phyloP scores from a whole-genome alignment of 2,113 vertebrate species.

The Passer domesticus region DNA sequence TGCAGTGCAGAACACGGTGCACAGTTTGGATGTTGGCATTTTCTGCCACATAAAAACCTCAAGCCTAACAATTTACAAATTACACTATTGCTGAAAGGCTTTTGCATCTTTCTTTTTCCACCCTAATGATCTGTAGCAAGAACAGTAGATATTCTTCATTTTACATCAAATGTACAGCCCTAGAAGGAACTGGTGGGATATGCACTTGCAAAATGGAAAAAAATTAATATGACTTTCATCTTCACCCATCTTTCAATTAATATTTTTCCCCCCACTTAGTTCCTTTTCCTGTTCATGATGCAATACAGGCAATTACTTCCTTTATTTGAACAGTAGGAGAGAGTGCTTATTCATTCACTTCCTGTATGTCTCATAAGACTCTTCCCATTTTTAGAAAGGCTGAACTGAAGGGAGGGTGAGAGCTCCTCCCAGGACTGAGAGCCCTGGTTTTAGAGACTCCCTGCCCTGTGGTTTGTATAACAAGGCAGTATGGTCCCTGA shows the following conservation, averaged over 20 bases:
- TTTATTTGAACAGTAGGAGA: slow-evolving; percentile 24
- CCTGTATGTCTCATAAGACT: background rate
- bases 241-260: background rate
- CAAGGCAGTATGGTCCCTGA: background rate
- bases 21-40: background rate
- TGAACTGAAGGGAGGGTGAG: background rate
- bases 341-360: background rate
- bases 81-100: background rate
- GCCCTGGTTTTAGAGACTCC: background rate
- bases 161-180: background rate
- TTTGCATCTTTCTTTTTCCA: background rate
- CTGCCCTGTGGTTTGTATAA: background rate
- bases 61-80: background rate
- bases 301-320: slow-evolving; percentile 24
- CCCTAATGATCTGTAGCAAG: background rate
- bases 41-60: background rate
- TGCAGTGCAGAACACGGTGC: background rate
- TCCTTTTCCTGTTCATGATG: background rate
- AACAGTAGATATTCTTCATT: background rate
- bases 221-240: background rate
- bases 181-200: background rate
- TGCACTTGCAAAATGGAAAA: background rate
- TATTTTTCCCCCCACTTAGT: background rate
- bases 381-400: background rate
- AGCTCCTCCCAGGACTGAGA: background rate